phyloP scores from a whole-genome alignment of 92 coral and sea anemone species.

The Zoanthus gigantus region DNA sequence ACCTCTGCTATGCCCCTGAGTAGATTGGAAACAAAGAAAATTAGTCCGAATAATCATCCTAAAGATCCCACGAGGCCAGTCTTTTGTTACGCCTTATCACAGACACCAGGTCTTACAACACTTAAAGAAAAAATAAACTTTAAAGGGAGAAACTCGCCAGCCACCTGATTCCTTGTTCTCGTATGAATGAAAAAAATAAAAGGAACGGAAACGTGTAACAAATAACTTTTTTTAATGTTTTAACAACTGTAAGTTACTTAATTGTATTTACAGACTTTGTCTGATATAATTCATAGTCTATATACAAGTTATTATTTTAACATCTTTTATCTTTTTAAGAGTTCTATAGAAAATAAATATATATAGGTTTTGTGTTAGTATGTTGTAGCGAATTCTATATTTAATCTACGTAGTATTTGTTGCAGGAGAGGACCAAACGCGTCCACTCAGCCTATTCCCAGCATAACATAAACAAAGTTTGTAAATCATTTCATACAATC shows the following conservation, averaged over 20 bases:
- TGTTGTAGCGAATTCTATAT: conserved; percentile 14
- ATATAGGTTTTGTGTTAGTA: conserved; percentile 48
- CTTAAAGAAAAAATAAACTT: not conserved
- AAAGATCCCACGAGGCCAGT: too few relatives aligned
- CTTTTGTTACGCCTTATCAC: too few relatives aligned
- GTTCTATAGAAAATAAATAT: conserved; percentile 59
- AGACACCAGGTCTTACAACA: not conserved
- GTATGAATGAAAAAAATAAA: not conserved
- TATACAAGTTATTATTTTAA: conserved; percentile 65
- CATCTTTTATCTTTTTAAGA: conserved; percentile 40
- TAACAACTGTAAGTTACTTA: conserved; percentile 33
- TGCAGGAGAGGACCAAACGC: not conserved
- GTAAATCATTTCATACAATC: not conserved
- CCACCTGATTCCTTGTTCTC: not conserved
- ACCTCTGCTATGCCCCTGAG: too few relatives aligned
- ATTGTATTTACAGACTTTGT: conserved; percentile 71
- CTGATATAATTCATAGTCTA: conserved; percentile 55
- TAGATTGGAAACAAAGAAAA: too few relatives aligned
- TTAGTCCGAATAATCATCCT: too few relatives aligned
- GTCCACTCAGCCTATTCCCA: not conserved
- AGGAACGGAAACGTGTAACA: conserved; percentile 22
- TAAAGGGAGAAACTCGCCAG: not conserved
- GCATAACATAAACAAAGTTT: not conserved
- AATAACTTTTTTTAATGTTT: conserved; percentile 49
- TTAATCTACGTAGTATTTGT: not conserved